Base-by-base conservation (phyloP, 2,797 vertebrate genomes). In the Falco naumanni region DNA sequence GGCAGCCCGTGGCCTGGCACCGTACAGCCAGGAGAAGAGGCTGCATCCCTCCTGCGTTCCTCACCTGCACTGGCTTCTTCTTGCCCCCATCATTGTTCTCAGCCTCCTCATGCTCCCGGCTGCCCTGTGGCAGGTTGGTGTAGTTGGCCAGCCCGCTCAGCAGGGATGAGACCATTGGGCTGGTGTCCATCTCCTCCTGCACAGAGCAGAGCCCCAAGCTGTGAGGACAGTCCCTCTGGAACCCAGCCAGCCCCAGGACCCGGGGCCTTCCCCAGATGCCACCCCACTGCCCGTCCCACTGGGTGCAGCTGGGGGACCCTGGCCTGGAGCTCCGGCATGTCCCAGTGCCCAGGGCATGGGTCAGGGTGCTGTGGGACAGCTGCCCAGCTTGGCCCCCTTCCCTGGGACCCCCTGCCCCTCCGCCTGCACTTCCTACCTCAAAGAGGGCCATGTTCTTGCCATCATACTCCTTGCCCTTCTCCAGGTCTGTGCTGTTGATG, bases 121-220 rank as follows among this genome's bases (percentile, higher is more conserved):
- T 99, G 82, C 99, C 99, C 68, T 99, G 99, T 1, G 99, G 98
- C 95, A 99, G 97, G 98, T 99, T 99, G 94, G 99, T 99, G 97
- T 99, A 99, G 97, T 99, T 99, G 91, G 99, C 99, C 95, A 99
- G 98, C 89, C 99, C 99, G 41, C 99, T 99, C 96, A 99, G 99
- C 96, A 99, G 96, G 74, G 99, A 99, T 2, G 99, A 99, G 25
- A 99, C 99, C 99, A 99, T 99, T 21, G 99, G 99, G 92, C 99
- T 99, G 61, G 99, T 99, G 96, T 99, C 99, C 99, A 99, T 99
- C 98, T 99, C 99, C 97, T 99, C 99, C 99, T 99, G 97, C 6
- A 63, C 94, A 95, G 25, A 80, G 88, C 63, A 91, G 75, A 25
- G 17, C n/a, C 72, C 66, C 13, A 0, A 8, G 37, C 39, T 1